These are phyloP conservation scores for Enteromius fasciolatus DNA, from an alignment of 2,797 vertebrate genomes.

Conservation along the genomic window DNA sequence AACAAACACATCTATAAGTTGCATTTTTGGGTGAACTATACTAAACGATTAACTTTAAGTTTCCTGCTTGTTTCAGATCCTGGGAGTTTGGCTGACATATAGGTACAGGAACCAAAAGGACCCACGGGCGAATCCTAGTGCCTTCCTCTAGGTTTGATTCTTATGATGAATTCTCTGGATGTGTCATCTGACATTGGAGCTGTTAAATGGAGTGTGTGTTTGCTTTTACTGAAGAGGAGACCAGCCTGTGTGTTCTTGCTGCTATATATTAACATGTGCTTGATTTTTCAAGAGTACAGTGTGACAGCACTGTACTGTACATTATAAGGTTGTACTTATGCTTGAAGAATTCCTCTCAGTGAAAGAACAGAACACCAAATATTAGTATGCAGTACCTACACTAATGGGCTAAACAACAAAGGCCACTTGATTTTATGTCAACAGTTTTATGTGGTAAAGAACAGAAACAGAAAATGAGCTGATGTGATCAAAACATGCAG, in stretches of 20 bases:
- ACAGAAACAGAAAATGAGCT: constrained; percentile 16
- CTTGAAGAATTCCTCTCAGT: constrained; percentile 23
- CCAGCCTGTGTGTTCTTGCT: constrained; percentile 51
- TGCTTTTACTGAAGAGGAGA: constrained; percentile 49
- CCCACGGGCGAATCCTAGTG: constrained; percentile 93
- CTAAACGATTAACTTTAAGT: neutral
- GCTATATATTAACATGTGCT: constrained; percentile 48
- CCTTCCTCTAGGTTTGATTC: constrained; percentile 82
- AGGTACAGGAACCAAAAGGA: constrained; percentile 97
- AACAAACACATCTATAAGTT: neutral
- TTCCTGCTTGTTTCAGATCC: constrained; percentile 77
- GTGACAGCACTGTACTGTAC: constrained; percentile 30
- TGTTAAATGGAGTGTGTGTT: constrained; percentile 46
- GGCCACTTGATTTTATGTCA: neutral
- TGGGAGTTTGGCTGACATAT: constrained; percentile 94
- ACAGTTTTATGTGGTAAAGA: neutral
- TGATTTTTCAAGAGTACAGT: constrained; percentile 52
- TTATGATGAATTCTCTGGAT: constrained; percentile 8
- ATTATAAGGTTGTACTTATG: constrained; percentile 21
- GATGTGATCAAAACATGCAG: constrained; percentile 15
- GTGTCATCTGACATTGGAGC: constrained; percentile 42
- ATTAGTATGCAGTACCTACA: constrained; percentile 29
- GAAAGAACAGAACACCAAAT: constrained; percentile 34
- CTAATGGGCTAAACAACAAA: constrained; percentile 43
- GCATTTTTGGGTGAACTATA: neutral